Evolutionary conservation across 2,888 invertebrate species (phyloP), one percentile per base, ranked within the genome.

Genomic region (Cinara cedri): DNA sequence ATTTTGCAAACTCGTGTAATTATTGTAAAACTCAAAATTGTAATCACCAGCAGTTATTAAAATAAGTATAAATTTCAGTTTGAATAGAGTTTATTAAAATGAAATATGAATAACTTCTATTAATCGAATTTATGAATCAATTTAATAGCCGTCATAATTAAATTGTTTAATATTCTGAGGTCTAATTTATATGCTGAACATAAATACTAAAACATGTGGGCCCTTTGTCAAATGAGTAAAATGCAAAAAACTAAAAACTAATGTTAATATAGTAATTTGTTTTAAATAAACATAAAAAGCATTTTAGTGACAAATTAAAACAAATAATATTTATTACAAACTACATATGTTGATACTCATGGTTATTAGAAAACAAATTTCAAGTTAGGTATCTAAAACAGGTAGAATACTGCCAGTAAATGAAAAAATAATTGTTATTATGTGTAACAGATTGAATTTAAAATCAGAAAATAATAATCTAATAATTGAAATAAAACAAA

Each of bases 1-100:
- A 62, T 62, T 63, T 51, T 63, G 74, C 74, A 51, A 42, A 74
- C 63, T 74, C 1, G 21, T 42, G 21, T 63, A 42, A 55, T 74
- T n/a, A n/a, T n/a, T 74, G 9, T 10, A 46, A 46, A 65, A 65
- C 21, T 46, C 24, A 14, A 21, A 63, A 72, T 65, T 51, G n/a
- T 63, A 51, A 81, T 74, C 34, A 16, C 10, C 13, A 49, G 8
- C 0, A 42, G n/a, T n/a, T n/a, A n/a, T 34, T 16, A 42, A 62
- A 63, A 34, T 4, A 21, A 46, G 34, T 34, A 57, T 16, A 51
- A 2, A 54, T 70, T 51, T 51, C 19, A 3, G n/a, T 54, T 54
- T 54, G 3, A 19, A 19, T 8, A 55, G 11, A 4, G 34, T 34
- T 34, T 34, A 34, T 34, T 34, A 4, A 34, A 34, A 11, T 11